phyloP scores from a whole-genome alignment of 2,113 vertebrate species.

The Chrysochloris asiatica region DNA sequence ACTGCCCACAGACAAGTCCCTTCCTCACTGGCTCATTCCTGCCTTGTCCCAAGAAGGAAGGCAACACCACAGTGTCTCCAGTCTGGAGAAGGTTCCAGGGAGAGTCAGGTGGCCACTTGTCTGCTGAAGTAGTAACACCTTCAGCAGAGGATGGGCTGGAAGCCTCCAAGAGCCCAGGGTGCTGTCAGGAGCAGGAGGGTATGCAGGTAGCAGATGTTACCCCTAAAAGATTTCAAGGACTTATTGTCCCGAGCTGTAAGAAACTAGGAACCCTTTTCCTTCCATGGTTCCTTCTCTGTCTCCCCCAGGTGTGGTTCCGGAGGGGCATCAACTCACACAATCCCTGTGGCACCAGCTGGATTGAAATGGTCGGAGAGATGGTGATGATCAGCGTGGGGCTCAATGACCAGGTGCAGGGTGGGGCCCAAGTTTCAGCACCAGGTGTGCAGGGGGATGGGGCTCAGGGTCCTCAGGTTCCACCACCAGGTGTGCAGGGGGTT shows the following conservation, averaged over 20 bases:
- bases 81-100: neutral
- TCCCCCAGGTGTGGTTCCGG: slow-evolving; percentile 95
- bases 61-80: neutral
- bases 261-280: neutral
- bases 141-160: too few species aligned
- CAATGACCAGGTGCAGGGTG: slow-evolving; percentile 92
- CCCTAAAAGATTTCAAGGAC: neutral
- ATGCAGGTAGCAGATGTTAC: too few species aligned
- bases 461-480: neutral
- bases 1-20: neutral
- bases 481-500: too few species aligned
- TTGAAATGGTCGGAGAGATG: slow-evolving; percentile 98
- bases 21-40: neutral
- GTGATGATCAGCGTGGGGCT: slow-evolving; percentile 94
- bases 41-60: too few species aligned
- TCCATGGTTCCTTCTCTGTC: neutral
- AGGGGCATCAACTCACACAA: slow-evolving; percentile 96
- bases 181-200: too few species aligned
- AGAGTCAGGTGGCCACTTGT: too few species aligned
- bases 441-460: neutral
- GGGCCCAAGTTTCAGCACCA: neutral
- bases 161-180: too few species aligned
- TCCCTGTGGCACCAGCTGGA: slow-evolving; percentile 96
- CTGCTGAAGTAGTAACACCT: too few species aligned
- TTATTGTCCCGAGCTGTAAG: neutral